Percentiles rank a stretch among this genome's conserved stretches.
phyloP scores from a whole-genome alignment of 2,888 invertebrate species.

The Sialis fuliginosa region DNA sequence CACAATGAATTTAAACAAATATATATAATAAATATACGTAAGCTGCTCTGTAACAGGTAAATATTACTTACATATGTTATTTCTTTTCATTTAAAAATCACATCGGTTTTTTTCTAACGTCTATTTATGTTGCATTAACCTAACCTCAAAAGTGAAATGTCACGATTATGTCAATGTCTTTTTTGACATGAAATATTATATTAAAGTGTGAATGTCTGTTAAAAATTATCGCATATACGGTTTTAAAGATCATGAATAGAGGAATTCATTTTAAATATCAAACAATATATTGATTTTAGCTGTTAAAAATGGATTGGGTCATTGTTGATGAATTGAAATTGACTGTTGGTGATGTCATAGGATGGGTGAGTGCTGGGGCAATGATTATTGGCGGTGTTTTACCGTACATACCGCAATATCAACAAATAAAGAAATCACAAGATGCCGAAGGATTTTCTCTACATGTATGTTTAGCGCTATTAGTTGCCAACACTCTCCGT shows the following conservation, averaged over 20 bases:
- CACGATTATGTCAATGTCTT: too few species aligned
- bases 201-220: not conserved
- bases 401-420: constrained; percentile 92
- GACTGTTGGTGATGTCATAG: constrained; percentile 56
- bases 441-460: constrained; percentile 96
- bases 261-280: not conserved
- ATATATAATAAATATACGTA: too few species aligned
- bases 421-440: constrained; percentile 75
- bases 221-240: not conserved
- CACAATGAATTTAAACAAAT: too few species aligned
- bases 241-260: not conserved
- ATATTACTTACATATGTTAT: too few species aligned
- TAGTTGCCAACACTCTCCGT: constrained; percentile 90
- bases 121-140: too few species aligned
- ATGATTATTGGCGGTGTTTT: constrained; percentile 93
- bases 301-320: constrained; percentile 51
- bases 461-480: constrained; percentile 86
- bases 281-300: not conserved
- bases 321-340: constrained; percentile 57
- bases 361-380: constrained; percentile 66
- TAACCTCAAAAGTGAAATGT: too few species aligned
- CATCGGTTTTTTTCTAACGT: too few species aligned
- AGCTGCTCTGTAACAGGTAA: too few species aligned
- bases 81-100: too few species aligned
- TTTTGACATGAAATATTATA: not conserved